phyloP scores from a whole-genome alignment of 2,113 vertebrate species.

The Garra rufa region DNA sequence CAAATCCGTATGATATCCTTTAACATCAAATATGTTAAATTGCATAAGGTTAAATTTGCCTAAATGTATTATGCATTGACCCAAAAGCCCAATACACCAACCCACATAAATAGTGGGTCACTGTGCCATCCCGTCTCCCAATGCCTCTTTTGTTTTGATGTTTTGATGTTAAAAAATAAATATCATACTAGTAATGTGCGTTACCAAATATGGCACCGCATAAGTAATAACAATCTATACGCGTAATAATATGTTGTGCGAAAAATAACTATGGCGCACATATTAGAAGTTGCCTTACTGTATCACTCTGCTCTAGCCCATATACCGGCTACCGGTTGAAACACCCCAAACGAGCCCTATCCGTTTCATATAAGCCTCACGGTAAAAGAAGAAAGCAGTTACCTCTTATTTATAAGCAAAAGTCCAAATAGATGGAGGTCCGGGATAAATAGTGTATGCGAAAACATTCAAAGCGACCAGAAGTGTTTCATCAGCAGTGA shows the following conservation, averaged over 20 bases:
- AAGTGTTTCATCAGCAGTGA: conserved; percentile 21
- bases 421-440: neutral
- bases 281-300: conserved; percentile 1
- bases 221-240: neutral
- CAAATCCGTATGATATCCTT: neutral
- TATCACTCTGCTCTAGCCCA: neutral
- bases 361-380: conserved; percentile 11
- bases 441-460: neutral
- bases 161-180: conserved; percentile 24
- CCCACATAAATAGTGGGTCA: conserved; percentile 56
- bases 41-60: neutral
- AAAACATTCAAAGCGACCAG: neutral
- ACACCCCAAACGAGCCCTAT: conserved; percentile 23
- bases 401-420: conserved; percentile 33
- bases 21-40: neutral
- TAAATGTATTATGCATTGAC: neutral
- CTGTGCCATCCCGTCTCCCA: conserved; percentile 54
- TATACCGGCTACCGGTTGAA: neutral
- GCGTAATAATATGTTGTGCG: neutral
- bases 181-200: neutral
- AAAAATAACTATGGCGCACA: neutral
- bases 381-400: conserved; percentile 7
- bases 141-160: neutral
- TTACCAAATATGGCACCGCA: neutral
- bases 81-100: neutral